Evolutionary conservation across 2,797 vertebrate genomes (phyloP).

Genomic region (Trematomus bernacchii): DNA sequence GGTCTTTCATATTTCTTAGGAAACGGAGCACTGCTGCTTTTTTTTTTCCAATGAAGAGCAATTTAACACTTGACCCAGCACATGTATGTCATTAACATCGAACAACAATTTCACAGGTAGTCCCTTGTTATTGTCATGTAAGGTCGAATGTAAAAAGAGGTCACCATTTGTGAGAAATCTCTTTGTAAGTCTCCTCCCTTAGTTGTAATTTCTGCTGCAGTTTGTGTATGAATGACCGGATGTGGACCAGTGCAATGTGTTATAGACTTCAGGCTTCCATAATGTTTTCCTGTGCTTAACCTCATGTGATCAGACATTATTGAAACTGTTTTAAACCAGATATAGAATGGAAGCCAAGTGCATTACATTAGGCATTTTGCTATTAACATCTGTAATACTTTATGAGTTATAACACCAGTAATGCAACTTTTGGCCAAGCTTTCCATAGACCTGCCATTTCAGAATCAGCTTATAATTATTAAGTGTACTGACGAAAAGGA

Average conservation of each 20-base stretch:
- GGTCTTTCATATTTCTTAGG: neutral
- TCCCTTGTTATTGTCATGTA: constrained; percentile 4
- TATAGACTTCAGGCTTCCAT: neutral
- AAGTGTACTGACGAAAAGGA: constrained; percentile 6
- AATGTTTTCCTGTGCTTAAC: neutral
- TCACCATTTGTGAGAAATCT: neutral
- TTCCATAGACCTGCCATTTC: constrained; percentile 10
- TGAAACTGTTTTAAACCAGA: neutral
- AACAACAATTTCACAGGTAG: neutral
- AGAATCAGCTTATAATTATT: neutral
- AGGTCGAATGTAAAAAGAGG: neutral
- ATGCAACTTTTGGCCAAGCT: neutral
- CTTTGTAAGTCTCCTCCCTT: too few relatives aligned
- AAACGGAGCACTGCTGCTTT: neutral
- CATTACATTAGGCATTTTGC: constrained; percentile 7
- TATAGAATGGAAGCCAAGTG: neutral
- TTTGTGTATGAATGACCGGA: neutral
- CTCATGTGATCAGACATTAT: neutral
- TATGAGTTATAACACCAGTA: constrained; percentile 10
- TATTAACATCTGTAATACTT: neutral
- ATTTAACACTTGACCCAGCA: constrained; percentile 10
- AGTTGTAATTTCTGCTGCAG: too few relatives aligned
- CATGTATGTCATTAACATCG: constrained; percentile 13
- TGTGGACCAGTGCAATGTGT: neutral
- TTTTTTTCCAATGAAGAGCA: constrained; percentile 12